A percentile compares a stretch with the other conserved stretches of the same genome.
Evolutionary conservation across 2,797 vertebrate genomes (phyloP).

Genomic region (Sebastes kiyomatsui): DNA sequence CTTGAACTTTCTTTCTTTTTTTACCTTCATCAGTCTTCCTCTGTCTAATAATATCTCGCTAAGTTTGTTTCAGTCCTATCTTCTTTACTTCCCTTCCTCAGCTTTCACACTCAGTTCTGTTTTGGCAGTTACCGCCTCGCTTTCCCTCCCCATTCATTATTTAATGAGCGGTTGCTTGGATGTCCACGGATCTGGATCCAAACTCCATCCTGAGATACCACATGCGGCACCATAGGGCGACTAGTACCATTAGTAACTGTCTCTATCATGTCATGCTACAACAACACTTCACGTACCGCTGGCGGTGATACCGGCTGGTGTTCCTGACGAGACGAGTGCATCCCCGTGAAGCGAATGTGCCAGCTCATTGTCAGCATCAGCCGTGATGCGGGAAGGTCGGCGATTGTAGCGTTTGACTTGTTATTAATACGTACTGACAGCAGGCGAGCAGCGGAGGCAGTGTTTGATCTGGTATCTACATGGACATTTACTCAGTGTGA

Average conservation of each 20-base stretch:
- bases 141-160: constrained; percentile 66
- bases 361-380: constrained; percentile 31
- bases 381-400: constrained; percentile 3
- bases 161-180: constrained; percentile 57
- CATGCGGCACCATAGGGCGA: constrained; percentile 17
- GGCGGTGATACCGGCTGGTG: constrained; percentile 26
- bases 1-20: not conserved
- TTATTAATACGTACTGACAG: constrained; percentile 41
- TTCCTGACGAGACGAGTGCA: constrained; percentile 16
- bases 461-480: constrained; percentile 42
- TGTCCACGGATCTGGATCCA: constrained; percentile 58
- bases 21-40: not conserved
- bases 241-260: constrained; percentile 41
- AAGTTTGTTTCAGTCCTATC: constrained; percentile 19
- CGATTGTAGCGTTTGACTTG: constrained; percentile 9
- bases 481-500: constrained; percentile 29
- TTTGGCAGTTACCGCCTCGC: constrained; percentile 39
- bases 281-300: constrained; percentile 17
- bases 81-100: constrained; percentile 4
- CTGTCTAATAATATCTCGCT: constrained; percentile 15
- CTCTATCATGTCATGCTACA: constrained; percentile 39
- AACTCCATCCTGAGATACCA: constrained; percentile 46
- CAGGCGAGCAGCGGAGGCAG: constrained; percentile 31
- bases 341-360: constrained; percentile 18
- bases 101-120: constrained; percentile 27